Conservation (phyloP, 1,140 invertebrate genomes). For the Nautilus pompilius region DNA sequence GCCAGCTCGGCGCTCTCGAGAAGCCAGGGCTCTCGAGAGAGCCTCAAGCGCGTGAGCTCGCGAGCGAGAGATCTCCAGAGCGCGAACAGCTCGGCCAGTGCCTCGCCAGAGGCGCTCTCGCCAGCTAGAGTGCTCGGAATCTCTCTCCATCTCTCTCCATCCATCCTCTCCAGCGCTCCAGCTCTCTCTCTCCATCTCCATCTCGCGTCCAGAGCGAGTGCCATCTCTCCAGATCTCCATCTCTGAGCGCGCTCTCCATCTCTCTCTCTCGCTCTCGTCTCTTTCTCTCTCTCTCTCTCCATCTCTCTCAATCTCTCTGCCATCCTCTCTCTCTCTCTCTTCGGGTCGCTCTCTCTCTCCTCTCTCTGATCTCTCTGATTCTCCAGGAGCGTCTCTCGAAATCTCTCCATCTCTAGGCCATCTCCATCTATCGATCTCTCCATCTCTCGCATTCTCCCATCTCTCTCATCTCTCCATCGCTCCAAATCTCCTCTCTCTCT, state of each 20-base stretch:
- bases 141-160: too few relatives aligned
- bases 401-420: background rate
- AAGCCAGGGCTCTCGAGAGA: too few relatives aligned
- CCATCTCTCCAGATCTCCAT: constrained; percentile 2
- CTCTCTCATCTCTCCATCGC: background rate
- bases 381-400: background rate
- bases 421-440: background rate
- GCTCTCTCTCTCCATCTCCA: constrained; percentile 6
- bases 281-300: background rate
- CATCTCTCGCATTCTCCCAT: background rate
- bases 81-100: too few relatives aligned
- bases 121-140: too few relatives aligned
- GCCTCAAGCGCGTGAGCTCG: too few relatives aligned
- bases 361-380: constrained; percentile 1
- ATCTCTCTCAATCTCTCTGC: background rate
- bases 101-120: too few relatives aligned
- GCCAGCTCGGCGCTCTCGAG: too few relatives aligned
- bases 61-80: too few relatives aligned
- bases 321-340: constrained; percentile 5
- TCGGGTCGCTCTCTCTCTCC: constrained; percentile 6
- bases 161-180: background rate
- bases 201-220: background rate
- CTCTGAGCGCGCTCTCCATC: background rate
- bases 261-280: constrained; percentile 7
- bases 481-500: background rate